phyloP scores from a whole-genome alignment of 2,888 invertebrate species.

The Sipha maydis region DNA sequence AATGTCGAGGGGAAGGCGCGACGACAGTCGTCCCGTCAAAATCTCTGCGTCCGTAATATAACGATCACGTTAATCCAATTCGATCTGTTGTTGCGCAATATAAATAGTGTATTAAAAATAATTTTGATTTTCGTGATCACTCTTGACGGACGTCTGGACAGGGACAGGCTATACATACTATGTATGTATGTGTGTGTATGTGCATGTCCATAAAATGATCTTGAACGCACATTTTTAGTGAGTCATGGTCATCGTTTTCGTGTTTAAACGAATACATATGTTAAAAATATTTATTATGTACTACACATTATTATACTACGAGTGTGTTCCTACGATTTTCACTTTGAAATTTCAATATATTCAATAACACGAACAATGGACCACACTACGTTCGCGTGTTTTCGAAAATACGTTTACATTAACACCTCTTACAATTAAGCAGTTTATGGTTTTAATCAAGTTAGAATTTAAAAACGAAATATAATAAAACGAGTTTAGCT shows the following conservation, averaged over 20 bases:
- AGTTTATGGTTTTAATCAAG: no score
- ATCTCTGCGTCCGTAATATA: background rate
- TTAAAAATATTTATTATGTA: background rate
- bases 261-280: background rate
- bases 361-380: background rate
- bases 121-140: slow-evolving; percentile 36
- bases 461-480: no score
- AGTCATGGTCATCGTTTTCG: slow-evolving; percentile 46
- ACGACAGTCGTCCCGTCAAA: slow-evolving; percentile 23
- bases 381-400: background rate
- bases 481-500: no score
- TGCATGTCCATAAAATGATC: background rate
- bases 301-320: background rate
- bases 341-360: background rate
- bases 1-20: background rate
- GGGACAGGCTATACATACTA: background rate
- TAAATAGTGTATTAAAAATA: slow-evolving; percentile 13
- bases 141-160: slow-evolving; percentile 44
- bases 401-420: no score
- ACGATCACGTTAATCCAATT: background rate
- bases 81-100: slow-evolving; percentile 9
- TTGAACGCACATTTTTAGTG: slow-evolving; percentile 37
- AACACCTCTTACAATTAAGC: no score
- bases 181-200: background rate
- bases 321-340: background rate